Conservation (phyloP, 2,113 vertebrate species). For the Engystomops pustulosus region DNA sequence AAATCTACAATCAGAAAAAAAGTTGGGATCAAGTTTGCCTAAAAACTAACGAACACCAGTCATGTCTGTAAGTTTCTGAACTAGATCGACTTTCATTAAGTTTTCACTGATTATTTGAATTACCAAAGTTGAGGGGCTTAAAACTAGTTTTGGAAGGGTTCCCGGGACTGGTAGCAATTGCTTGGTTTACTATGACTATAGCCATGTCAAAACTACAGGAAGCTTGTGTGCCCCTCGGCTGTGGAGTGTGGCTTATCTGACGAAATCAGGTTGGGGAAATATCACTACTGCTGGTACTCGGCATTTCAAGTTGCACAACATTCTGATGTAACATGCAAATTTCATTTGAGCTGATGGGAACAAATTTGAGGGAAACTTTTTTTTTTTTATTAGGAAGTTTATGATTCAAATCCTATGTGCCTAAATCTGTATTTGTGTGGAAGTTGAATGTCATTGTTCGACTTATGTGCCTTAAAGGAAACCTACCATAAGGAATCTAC, state of each 20-base stretch:
- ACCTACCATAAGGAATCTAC: too few species aligned
- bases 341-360: neutral
- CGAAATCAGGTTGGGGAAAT: conserved; percentile 20
- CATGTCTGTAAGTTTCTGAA: neutral
- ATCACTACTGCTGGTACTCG: neutral
- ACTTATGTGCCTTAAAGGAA: too few species aligned
- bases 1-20: too few species aligned
- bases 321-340: neutral
- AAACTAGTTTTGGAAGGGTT: neutral
- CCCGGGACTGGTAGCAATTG: neutral
- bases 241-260: neutral
- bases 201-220: conserved; percentile 23
- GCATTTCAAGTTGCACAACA: neutral
- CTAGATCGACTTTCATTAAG: neutral
- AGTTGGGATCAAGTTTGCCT: too few species aligned
- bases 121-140: neutral
- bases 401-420: too few species aligned
- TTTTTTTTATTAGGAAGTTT: conserved; percentile 1
- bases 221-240: neutral
- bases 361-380: neutral
- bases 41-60: neutral
- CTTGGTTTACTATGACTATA: neutral
- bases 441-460: too few species aligned
- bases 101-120: neutral
- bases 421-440: too few species aligned